A percentile compares a stretch with the other conserved stretches of the same genome.
These are phyloP conservation scores for Brachyistius frenatus DNA, from an alignment of 2,113 vertebrate genomes.

Conservation along the genomic window DNA sequence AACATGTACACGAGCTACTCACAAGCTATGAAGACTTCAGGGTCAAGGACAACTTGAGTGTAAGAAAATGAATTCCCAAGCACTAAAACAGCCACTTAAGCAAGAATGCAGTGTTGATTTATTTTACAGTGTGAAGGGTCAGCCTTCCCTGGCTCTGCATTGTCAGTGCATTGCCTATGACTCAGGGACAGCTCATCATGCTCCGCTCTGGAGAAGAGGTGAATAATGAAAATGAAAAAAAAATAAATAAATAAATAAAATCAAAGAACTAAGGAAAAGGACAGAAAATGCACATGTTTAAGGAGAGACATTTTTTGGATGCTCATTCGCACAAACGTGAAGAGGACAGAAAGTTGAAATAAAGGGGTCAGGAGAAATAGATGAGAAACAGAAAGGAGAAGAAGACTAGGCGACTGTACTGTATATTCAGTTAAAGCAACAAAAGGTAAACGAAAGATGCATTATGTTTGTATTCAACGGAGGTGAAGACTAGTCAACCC, in stretches of 20 bases:
- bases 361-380: not conserved
- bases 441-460: constrained; percentile 24
- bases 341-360: not conserved
- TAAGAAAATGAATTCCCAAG: constrained; percentile 89
- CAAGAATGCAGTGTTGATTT: constrained; percentile 93
- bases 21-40: constrained; percentile 87
- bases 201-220: constrained; percentile 62
- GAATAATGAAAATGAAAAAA: constrained; percentile 49
- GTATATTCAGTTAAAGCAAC: constrained; percentile 30
- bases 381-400: not conserved
- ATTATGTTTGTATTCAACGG: constrained; percentile 18
- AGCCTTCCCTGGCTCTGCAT: constrained; percentile 78
- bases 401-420: not conserved
- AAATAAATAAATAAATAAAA: constrained; percentile 43
- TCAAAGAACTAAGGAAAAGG: constrained; percentile 41
- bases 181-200: constrained; percentile 83
- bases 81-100: constrained; percentile 91
- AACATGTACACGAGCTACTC: constrained; percentile 85
- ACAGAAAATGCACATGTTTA: constrained; percentile 10
- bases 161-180: constrained; percentile 81
- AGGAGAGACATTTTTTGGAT: constrained; percentile 27
- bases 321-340: not conserved
- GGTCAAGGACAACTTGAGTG: constrained; percentile 89
- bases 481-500: not conserved
- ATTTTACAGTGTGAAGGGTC: constrained; percentile 87